These are phyloP conservation scores for Megaceryle alcyon DNA, from an alignment of 2,797 vertebrate species.

Conservation along the genomic window DNA sequence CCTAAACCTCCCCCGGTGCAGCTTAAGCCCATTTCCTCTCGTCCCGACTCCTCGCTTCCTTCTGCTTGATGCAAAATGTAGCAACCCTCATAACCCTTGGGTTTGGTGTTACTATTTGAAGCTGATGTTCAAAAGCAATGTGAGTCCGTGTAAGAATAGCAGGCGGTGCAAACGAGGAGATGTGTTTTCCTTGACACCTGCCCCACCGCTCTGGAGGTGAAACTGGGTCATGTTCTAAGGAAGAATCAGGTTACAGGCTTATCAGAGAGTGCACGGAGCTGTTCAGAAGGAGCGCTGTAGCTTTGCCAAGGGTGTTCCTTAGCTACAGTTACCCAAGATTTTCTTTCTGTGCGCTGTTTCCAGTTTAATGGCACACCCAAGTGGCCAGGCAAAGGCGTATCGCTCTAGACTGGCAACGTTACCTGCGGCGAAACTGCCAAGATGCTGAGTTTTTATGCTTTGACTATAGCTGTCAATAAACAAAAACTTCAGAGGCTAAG, in stretches of 20 bases:
- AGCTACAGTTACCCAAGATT: neutral
- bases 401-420: neutral
- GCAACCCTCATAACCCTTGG: neutral
- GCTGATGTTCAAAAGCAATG: neutral
- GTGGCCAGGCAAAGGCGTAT: neutral
- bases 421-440: neutral
- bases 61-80: neutral
- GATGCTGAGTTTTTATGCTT: neutral
- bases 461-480: neutral
- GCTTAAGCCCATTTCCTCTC: too few relatives aligned
- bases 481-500: neutral
- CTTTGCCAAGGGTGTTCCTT: neutral
- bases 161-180: neutral
- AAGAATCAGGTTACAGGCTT: neutral
- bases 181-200: neutral
- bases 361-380: constrained; percentile 6
- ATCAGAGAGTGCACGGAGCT: neutral
- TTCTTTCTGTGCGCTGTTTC: neutral
- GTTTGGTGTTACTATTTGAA: constrained; percentile 10
- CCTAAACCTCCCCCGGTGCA: too few relatives aligned
- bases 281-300: neutral
- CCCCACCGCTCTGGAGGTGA: neutral
- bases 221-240: neutral
- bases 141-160: neutral
- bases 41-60: neutral